Evolutionary conservation across 2,888 invertebrate species (phyloP), one percentile per base, ranked within the genome.

Genomic region (Ectemnius lituratus): DNA sequence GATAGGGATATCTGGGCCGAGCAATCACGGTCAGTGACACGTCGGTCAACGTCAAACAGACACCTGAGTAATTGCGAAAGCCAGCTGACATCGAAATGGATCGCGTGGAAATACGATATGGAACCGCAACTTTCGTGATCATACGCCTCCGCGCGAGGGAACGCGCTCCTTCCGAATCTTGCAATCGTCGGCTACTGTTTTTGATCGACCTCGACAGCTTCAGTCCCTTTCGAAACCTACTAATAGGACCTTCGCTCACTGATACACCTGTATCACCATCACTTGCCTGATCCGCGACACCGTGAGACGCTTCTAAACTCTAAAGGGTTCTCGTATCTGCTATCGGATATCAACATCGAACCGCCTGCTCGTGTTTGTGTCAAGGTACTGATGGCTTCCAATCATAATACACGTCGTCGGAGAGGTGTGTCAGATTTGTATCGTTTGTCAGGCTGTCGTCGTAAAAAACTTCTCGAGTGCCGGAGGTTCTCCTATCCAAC

Each of bases 211-310:
- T 37, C 37, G 37, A 37, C 11, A 4, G 6, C 8, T 16, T 52
- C 52, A 4, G 52, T 52, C 37, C 52, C 52, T 52, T 52, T 52
- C 52, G 14, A 52, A 52, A 52, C 8, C 52, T 52, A 52, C 52
- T 16, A 52, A 16, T 52, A 14, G 52, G 52, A 52, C 37, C 37
- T 37, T 37, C 37, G 37, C 11, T 11, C 37, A 8, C 37, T 52
- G 52, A 52, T 52, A 52, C 52, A 52, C 16, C 37, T 37, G 37
- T 37, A 37, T 37, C 37, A 11, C 37, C 8, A 37, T 37, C 37
- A 11, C 37, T 11, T 8, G 37, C 37, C 11, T 11, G 37, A 37
- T 37, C 37, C 37, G 37, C 8, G 37, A 37, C 52, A 52, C 14
- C 52, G 52, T 52, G 52, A 52, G 52, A 37, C 37, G 37, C 37